Base-by-base conservation (phyloP, 2,113 vertebrate species). In the Bufo gargarizans region DNA sequence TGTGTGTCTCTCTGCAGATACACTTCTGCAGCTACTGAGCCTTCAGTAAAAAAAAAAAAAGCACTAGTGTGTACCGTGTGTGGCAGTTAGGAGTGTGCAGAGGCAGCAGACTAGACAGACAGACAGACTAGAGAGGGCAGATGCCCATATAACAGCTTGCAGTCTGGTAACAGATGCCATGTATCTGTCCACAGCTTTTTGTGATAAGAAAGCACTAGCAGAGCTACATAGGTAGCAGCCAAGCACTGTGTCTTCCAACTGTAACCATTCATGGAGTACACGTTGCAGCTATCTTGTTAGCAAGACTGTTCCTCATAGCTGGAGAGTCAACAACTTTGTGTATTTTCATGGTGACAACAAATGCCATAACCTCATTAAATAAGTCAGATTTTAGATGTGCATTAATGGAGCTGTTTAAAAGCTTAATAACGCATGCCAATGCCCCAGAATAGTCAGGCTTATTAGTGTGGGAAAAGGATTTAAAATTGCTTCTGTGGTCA, bases 161-260 rank as follows among this genome's bases (percentile, higher is more conserved):
- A 92, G 92, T 88, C 92, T 82, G 93, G 88, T 91, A 93, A 94
- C 94, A 95, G 95, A 95, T 95, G 95, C 94, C 93, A 92, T 56
- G 13, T 53, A 91, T 91, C 91, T 20, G 89, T 94, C 91, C 91
- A 91, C 93, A 91, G 91, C 92, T 93, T 94, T 95, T 94, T 94
- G 92, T 95, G 93, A 91, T 89, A 69, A 85, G 89, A 82, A 0
- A 89, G 92, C 0, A 82, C 89, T 74, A 88, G 55, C n/a, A 10
- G 79, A 77, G 89, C 83, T 55, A 80, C 2, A 20, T 53, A 92
- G 90, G 89, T 81, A 88, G 91, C 1, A 2, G 89, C 87, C 78
- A 86, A 74, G 59, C 65, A 43, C 61, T 9, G 5, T 84, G 89
- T 89, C 84, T 63, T 87, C 81, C 0, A 19, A 79, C 59, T 47